These are phyloP conservation scores for Eubasilissa regina DNA, from an alignment of 1,140 invertebrate species.

Conservation along the genomic window DNA sequence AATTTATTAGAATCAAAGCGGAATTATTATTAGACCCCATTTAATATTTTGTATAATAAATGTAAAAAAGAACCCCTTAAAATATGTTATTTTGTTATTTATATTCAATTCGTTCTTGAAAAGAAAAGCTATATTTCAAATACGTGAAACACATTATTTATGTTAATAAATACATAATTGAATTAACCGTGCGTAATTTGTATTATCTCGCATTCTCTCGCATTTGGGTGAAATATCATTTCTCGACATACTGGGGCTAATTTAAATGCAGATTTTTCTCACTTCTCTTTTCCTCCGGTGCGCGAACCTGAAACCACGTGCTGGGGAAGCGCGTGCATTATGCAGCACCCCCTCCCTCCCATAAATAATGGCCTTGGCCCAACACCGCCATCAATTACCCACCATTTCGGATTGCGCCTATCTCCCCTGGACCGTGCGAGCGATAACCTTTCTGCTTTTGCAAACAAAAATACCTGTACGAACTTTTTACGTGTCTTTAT, in stretches of 20 bases:
- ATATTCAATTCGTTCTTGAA: too few relatives aligned
- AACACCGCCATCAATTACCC: constrained; percentile 58
- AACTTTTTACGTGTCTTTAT: too few relatives aligned
- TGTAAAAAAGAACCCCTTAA: too few relatives aligned
- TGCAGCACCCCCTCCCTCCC: constrained; percentile 47
- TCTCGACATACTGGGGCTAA: constrained; percentile 28
- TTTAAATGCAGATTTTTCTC: constrained; percentile 44
- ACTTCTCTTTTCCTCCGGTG: constrained; percentile 4
- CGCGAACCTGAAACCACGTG: constrained; percentile 33
- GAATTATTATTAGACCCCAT: too few relatives aligned
- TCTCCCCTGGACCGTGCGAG: constrained; percentile 30
- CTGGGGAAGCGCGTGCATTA: constrained; percentile 50
- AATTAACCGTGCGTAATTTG: too few relatives aligned
- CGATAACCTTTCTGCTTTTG: constrained; percentile 43
- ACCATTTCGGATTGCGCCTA: constrained; percentile 49
- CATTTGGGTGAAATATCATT: not conserved
- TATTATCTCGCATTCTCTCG: not conserved
- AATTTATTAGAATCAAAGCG: too few relatives aligned
- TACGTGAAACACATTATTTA: too few relatives aligned
- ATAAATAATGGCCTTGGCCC: constrained; percentile 56
- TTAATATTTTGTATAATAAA: too few relatives aligned
- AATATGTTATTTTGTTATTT: too few relatives aligned
- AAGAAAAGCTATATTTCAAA: too few relatives aligned
- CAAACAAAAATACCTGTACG: constrained; percentile 19
- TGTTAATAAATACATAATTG: too few relatives aligned